A percentile compares a stretch with the other conserved stretches of the same genome.
phyloP scores from a whole-genome alignment of 2,888 invertebrate genomes.

The Heliconius cydno region DNA sequence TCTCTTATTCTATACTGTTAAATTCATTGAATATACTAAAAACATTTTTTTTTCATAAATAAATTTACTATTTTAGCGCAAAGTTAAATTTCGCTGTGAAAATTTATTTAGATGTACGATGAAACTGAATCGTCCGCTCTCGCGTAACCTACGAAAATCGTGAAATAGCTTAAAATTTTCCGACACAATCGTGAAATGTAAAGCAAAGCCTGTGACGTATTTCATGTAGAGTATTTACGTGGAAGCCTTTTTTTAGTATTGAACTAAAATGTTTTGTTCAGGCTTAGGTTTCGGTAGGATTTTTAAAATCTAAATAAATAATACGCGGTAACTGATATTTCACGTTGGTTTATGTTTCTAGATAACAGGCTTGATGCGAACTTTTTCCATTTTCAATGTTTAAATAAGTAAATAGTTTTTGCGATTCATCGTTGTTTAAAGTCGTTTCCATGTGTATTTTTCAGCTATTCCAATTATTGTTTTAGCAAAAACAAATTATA shows the following conservation, averaged over 20 bases:
- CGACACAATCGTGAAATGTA: slow-evolving; percentile 48
- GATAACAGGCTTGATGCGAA: slow-evolving; percentile 32
- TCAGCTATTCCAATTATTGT: slow-evolving; percentile 18
- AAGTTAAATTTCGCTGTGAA: slow-evolving; percentile 8
- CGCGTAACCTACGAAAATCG: slow-evolving; percentile 44
- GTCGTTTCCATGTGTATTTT: slow-evolving; percentile 12
- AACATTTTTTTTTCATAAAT: neutral
- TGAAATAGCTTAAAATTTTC: slow-evolving; percentile 49
- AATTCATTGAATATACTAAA: neutral
- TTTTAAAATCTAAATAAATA: slow-evolving; percentile 48
- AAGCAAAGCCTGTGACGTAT: slow-evolving; percentile 50
- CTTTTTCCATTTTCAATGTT: slow-evolving; percentile 28
- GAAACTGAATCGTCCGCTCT: slow-evolving; percentile 40
- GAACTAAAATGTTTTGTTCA: slow-evolving; percentile 51
- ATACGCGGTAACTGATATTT: slow-evolving; percentile 44
- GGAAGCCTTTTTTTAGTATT: slow-evolving; percentile 47
- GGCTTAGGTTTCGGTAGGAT: slow-evolving; percentile 49
- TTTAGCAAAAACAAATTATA: neutral
- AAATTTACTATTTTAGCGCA: slow-evolving; percentile 8
- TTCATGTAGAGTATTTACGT: slow-evolving; percentile 50
- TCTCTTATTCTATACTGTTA: slow-evolving; percentile 23
- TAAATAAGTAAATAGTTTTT: slow-evolving; percentile 29
- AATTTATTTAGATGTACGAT: slow-evolving; percentile 32
- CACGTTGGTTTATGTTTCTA: slow-evolving; percentile 39
- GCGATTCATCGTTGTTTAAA: slow-evolving; percentile 15